Conservation (phyloP, 2,113 vertebrate genomes). For the Climacteris rufus region DNA sequence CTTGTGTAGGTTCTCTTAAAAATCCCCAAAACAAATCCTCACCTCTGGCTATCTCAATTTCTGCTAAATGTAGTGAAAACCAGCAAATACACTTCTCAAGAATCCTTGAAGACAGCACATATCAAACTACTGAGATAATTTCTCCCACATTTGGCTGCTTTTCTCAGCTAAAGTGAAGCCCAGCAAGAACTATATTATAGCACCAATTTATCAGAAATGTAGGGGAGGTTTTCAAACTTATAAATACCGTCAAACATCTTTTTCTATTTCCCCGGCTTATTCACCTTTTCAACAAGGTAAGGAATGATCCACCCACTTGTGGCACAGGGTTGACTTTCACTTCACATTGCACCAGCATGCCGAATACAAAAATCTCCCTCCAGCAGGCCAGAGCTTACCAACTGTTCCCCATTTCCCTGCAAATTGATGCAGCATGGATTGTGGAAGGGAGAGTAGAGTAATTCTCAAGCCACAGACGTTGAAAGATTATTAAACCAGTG, state of each 20-base stretch:
- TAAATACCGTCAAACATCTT: neutral
- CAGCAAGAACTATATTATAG: neutral
- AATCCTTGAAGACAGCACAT: neutral
- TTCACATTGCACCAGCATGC: neutral
- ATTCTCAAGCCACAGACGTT: neutral
- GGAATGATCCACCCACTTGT: neutral
- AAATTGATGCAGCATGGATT: neutral
- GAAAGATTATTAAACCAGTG: neutral
- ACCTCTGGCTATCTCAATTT: neutral
- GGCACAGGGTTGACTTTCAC: neutral
- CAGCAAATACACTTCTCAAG: neutral
- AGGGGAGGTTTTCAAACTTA: neutral
- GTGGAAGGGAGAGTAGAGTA: neutral
- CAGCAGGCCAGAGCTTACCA: neutral
- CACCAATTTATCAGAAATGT: neutral
- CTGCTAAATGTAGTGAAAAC: neutral
- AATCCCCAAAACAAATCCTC: neutral
- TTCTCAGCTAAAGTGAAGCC: neutral
- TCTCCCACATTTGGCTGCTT: neutral
- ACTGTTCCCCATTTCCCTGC: neutral
- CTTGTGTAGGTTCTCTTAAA: neutral
- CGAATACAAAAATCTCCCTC: neutral
- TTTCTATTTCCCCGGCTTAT: neutral
- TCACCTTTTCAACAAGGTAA: neutral
- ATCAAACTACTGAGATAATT: neutral